Evolutionary conservation across 2,888 invertebrate genomes (phyloP).

Genomic region (Kryphioiulus occultus): DNA sequence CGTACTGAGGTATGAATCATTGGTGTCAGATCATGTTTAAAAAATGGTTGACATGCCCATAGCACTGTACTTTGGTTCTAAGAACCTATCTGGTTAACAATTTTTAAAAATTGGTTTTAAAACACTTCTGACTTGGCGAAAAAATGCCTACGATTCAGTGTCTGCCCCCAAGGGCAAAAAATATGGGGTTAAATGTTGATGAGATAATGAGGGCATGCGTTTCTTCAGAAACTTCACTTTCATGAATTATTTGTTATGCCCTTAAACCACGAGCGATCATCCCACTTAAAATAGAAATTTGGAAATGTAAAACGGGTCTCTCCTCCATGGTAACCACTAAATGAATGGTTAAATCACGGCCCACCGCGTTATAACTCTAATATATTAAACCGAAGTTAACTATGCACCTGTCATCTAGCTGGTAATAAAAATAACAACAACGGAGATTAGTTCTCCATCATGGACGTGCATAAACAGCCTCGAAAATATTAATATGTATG

Average conservation of each 20-base stretch:
- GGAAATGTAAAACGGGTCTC: background rate
- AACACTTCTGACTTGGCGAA: too few relatives aligned
- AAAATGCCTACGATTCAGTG: background rate
- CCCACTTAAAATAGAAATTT: background rate
- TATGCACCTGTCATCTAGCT: background rate
- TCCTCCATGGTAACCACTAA: background rate
- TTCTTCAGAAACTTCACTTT: background rate
- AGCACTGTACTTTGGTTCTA: too few relatives aligned
- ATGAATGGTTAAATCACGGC: background rate
- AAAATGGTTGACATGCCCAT: too few relatives aligned
- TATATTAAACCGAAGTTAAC: conserved; percentile 23
- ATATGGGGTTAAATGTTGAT: background rate
- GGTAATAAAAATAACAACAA: background rate
- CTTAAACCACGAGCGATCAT: conserved; percentile 2
- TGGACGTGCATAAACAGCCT: background rate
- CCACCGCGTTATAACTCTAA: background rate
- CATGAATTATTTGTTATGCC: conserved; percentile 2
- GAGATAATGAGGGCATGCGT: conserved; percentile 1
- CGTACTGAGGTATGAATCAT: too few relatives aligned
- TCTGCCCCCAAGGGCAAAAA: background rate
- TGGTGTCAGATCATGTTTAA: too few relatives aligned
- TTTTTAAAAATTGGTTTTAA: too few relatives aligned
- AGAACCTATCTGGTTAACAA: too few relatives aligned
- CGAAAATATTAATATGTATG: conserved; percentile 23
- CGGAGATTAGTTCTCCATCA: conserved; percentile 23